Evolutionary conservation across 2,888 invertebrate genomes (phyloP), one percentile per base, ranked within the genome.

Genomic region (Archaeoteleia sp.): DNA sequence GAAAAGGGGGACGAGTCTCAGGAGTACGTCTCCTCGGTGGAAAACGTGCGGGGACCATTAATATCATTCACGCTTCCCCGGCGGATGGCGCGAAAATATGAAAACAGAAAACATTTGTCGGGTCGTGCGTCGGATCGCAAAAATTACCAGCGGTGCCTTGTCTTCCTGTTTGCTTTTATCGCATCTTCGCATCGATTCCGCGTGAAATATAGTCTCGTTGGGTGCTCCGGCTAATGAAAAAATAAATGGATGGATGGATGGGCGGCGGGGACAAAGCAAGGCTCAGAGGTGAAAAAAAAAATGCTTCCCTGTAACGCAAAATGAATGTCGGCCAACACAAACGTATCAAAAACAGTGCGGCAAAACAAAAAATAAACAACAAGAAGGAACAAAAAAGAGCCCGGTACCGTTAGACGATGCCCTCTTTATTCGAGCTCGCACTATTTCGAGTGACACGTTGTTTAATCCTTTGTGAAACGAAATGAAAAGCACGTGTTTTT

Each of bases 71-170:
- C 29, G 20, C 20, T 20, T 2, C 20, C 20, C 3, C 5, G 5
- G 3, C 20, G 20, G 3, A 23, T n/a, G 34, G 34, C 15, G 42
- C 29, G 48, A 49, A 62, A 55, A 55, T 63, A 63, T 62, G 62
- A 48, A 54, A 62, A 62, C 62, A 62, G 62, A 53, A 35, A 62
- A 62, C 53, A 62, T 62, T 62, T 62, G 62, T 48, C 29, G 43
- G 13, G 12, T 25, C 12, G 34, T n/a, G 45, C 23, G 23, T 7
- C 4, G 4, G 23, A 23, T 5, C 7, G 54, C 48, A 55, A 40
- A 67, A 67, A 67, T 67, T 61, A 67, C 55, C 5, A 25, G 32
- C 25, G 12, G 30, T 35, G 46, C 48, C 54, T 54, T 51, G 43
- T 51, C 61, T 67, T 54, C 37, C 34, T 34, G 40, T 39, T 40